Conservation (phyloP, 2,797 vertebrate genomes). For the Diplodus sargus region DNA sequence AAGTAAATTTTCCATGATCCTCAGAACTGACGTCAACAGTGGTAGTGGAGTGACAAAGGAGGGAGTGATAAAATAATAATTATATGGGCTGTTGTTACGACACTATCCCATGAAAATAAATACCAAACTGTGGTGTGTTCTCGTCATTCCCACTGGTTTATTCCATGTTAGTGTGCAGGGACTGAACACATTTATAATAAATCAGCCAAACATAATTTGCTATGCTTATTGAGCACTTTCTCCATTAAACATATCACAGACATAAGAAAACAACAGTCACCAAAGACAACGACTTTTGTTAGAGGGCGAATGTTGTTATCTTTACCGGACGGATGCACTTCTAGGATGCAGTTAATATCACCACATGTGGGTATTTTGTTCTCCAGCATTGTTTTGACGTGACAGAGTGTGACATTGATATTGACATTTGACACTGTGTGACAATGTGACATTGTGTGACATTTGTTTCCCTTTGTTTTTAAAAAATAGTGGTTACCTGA, state of each 20-base stretch:
- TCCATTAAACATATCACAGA: constrained; percentile 18
- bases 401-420: not conserved
- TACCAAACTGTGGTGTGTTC: not conserved
- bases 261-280: constrained; percentile 27
- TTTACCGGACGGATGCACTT: constrained; percentile 42
- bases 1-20: constrained; percentile 45
- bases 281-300: constrained; percentile 54
- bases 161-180: not conserved
- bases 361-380: constrained; percentile 24
- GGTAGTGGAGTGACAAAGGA: not conserved
- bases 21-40: constrained; percentile 23
- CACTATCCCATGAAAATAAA: not conserved
- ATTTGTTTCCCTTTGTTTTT: constrained; percentile 2
- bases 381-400: constrained; percentile 18
- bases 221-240: constrained; percentile 10
- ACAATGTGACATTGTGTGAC: not conserved
- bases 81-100: not conserved
- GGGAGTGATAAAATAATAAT: not conserved
- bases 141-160: not conserved
- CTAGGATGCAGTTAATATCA: constrained; percentile 32
- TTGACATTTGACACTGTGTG: not conserved
- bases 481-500: not conserved
- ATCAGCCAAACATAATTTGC: constrained; percentile 13
- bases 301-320: constrained; percentile 42
- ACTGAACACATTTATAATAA: constrained; percentile 13